Evolutionary conservation across 2,888 invertebrate genomes (phyloP), one percentile per base, ranked within the genome.

Genomic region (Gastracanthus pulcherrimus): DNA sequence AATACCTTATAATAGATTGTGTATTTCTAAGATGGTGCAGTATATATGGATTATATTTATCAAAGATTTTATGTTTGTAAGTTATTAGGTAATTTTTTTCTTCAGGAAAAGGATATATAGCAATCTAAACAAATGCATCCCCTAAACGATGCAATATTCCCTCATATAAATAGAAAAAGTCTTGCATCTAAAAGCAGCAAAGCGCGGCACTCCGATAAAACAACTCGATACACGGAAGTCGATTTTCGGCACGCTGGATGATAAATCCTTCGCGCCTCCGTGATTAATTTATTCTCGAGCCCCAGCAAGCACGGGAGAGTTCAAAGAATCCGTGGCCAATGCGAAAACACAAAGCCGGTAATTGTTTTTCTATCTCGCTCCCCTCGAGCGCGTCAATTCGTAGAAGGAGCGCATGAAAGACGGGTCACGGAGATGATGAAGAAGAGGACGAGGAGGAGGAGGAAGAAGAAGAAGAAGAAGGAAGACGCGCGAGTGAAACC

Each of bases 321-420:
- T 82, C 76, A 77, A 80, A 82, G 76, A 77, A 80, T 74, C 67
- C 48, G 34, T 23, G 38, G 41, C 29, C 34, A 36, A 69, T 34
- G 36, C 23, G 41, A 71, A 67, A 81, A 66, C 76, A 82, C 76
- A 80, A 77, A 80, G 77, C 55, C 66, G 11, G 11, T 76, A 77
- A 82, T 83, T 81, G 83, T 83, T 81, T 83, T 81, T 79, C 78
- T 79, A 80, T 82, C 75, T 78, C 75, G 51, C 51, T 74, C 48
- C 19, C 41, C n/a, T 23, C n/a, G 11, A 4, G 31, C 31, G 31
- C 66, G 69, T 62, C 55, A 51, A 41, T 81, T 81, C 80, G 48
- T 38, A 71, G 70, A 83, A 78, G 66, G 23, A 70, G 36, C 45
- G 45, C 38, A 76, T 62, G 62, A 83, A 84, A 84, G 70, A 82